Conservation (phyloP, 2,888 invertebrate species). For the Barypeithes pellucidus region DNA sequence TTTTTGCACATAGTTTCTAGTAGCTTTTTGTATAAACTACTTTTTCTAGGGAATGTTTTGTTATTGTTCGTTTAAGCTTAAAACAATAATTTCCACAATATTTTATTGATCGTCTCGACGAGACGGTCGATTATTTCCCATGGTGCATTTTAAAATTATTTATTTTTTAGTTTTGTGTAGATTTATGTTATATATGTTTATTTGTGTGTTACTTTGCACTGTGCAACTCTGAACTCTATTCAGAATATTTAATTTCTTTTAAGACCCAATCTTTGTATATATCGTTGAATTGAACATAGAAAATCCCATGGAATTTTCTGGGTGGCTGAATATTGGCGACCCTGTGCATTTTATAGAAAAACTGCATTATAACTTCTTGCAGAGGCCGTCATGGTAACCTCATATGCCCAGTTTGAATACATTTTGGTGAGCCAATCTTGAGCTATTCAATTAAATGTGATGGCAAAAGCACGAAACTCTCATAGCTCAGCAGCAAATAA, state of each 20-base stretch:
- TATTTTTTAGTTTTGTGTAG: conserved; percentile 35
- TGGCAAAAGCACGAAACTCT: too few relatives aligned
- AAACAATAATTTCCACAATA: conserved; percentile 11
- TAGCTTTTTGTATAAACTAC: conserved; percentile 20
- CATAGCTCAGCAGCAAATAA: too few relatives aligned
- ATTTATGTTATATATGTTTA: conserved; percentile 36
- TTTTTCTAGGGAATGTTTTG: conserved; percentile 26
- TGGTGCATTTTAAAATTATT: conserved; percentile 35
- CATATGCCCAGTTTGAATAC: too few relatives aligned
- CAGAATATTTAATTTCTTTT: neutral
- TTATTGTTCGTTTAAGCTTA: conserved; percentile 2
- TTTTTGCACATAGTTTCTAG: conserved; percentile 32
- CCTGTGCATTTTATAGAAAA: too few relatives aligned
- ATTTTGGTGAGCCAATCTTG: too few relatives aligned
- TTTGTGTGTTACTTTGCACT: conserved; percentile 21
- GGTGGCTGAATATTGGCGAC: too few relatives aligned
- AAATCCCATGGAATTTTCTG: too few relatives aligned
- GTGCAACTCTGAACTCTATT: conserved; percentile 16
- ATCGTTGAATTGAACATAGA: too few relatives aligned
- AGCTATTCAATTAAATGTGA: too few relatives aligned
- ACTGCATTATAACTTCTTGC: too few relatives aligned
- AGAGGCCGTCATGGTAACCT: too few relatives aligned
- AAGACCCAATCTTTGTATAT: neutral
- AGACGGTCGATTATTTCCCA: conserved; percentile 5
- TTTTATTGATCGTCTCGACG: neutral